phyloP scores from a whole-genome alignment of 2,113 vertebrate genomes.

The Spermophilus dauricus region DNA sequence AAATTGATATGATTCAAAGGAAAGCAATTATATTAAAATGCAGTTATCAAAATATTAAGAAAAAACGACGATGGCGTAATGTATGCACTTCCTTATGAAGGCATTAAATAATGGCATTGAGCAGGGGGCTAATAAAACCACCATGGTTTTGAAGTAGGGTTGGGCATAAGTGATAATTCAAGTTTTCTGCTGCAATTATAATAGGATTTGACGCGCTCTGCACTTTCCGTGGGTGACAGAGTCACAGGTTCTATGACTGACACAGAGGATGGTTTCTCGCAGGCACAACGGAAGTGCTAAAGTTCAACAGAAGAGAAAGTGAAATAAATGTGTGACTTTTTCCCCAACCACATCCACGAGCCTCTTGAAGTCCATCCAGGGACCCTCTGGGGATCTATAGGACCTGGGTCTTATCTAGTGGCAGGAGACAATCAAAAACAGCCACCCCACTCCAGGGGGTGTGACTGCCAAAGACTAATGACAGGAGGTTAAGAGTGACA shows the following conservation, averaged over 20 bases:
- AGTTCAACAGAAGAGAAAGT: background rate
- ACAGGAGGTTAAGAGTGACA: background rate
- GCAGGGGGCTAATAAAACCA: slow-evolving; percentile 37
- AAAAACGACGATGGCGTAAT: background rate
- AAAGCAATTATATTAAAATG: slow-evolving; percentile 42
- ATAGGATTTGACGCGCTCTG: background rate
- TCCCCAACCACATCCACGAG: background rate
- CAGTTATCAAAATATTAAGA: slow-evolving; percentile 63
- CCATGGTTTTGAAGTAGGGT: background rate
- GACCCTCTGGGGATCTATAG: background rate
- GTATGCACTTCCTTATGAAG: background rate
- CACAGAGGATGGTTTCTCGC: background rate
- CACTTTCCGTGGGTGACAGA: background rate
- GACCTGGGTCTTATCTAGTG: background rate
- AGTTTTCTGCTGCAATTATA: background rate
- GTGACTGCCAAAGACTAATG: background rate
- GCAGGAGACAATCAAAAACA: background rate
- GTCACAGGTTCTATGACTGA: background rate
- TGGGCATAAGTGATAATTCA: background rate
- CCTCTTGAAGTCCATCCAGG: background rate
- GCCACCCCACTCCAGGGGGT: too few species aligned
- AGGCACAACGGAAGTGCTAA: rapidly evolving
- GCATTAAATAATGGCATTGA: background rate
- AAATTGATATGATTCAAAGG: background rate
- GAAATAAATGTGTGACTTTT: background rate